Evolutionary conservation across 2,797 vertebrate species (phyloP).

Genomic region (Enteromius fasciolatus): DNA sequence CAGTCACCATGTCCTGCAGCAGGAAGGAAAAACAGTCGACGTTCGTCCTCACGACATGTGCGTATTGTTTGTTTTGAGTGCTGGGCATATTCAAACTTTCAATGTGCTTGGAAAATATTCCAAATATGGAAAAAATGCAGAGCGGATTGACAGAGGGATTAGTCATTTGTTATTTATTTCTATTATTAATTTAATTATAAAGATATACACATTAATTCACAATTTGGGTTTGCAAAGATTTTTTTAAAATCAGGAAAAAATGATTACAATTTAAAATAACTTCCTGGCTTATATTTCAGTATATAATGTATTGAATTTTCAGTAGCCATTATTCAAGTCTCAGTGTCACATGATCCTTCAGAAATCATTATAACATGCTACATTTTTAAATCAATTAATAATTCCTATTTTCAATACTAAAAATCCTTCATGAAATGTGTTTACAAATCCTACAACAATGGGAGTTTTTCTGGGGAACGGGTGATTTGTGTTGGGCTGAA

Average conservation of each 20-base stretch:
- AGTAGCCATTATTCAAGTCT: not conserved
- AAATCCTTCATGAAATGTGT: not conserved
- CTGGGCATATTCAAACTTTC: slow-evolving; percentile 7
- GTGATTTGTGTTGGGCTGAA: not conserved
- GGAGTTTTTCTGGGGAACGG: not conserved
- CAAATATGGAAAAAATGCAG: not conserved
- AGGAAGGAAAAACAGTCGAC: slow-evolving; percentile 34
- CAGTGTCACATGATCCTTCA: not conserved
- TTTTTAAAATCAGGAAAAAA: not conserved
- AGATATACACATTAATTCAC: not conserved
- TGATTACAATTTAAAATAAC: not conserved
- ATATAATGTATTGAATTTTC: not conserved
- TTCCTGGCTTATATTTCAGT: not conserved
- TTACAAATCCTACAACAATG: slow-evolving; percentile 15
- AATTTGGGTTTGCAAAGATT: not conserved
- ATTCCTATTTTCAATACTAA: not conserved
- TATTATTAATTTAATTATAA: not conserved
- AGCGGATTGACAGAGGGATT: not conserved
- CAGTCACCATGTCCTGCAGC: slow-evolving; percentile 53
- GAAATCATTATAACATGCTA: not conserved
- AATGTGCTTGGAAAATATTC: not conserved
- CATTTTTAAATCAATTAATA: not conserved
- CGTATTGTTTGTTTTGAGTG: not conserved
- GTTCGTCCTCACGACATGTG: slow-evolving; percentile 24
- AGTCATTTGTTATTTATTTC: not conserved